Conservation (phyloP, 2,797 vertebrate species). For the Aselliscus stoliczkanus region DNA sequence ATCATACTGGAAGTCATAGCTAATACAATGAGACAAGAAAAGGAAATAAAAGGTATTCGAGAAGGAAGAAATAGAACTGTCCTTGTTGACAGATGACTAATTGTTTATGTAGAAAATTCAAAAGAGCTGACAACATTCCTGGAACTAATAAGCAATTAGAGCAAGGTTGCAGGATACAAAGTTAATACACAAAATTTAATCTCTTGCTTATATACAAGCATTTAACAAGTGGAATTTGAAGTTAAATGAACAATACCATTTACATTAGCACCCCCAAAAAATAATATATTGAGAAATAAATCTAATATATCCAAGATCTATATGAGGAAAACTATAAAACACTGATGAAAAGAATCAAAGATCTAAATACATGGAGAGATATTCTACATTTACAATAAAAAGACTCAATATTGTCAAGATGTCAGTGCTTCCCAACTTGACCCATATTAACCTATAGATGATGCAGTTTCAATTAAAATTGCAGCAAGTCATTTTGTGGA, state of each 20-base stretch:
- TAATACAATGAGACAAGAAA: neutral
- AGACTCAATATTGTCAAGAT: neutral
- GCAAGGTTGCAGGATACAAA: neutral
- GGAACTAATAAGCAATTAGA: neutral
- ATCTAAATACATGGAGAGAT: neutral
- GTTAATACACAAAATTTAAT: neutral
- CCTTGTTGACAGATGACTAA: neutral
- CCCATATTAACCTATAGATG: no score
- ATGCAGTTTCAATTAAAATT: no score
- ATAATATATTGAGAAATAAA: neutral
- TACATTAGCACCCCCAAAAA: neutral
- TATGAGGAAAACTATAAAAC: neutral
- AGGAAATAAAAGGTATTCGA: neutral
- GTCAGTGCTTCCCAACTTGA: no score
- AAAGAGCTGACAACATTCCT: neutral
- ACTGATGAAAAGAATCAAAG: neutral
- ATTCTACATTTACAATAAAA: neutral
- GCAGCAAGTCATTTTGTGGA: no score
- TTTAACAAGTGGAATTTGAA: neutral
- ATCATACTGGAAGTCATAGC: neutral
- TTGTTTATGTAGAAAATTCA: no score
- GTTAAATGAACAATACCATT: neutral
- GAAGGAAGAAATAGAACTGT: neutral
- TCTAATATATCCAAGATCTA: neutral
- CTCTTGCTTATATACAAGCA: neutral